Base-by-base conservation (phyloP, 2,113 vertebrate genomes). In the Mustela nigripes region DNA sequence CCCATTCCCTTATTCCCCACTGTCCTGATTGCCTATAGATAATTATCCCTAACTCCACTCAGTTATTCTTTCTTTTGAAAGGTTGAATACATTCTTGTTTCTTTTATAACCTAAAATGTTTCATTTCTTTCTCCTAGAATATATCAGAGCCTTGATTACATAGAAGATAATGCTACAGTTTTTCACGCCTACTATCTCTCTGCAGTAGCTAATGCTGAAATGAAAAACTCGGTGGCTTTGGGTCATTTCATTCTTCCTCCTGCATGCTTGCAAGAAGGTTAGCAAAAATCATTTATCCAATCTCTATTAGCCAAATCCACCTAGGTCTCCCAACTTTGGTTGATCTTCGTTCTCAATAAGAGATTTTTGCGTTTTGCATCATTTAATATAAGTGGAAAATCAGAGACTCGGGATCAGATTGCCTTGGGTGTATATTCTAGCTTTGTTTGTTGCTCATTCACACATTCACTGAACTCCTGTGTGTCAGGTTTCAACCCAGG, bases 171-270 rank as follows among this genome's bases (percentile, higher is more conserved):
- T 92, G 98, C 98, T 79, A 99, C 99, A 0, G 98, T 99, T 79
- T 99, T 99, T 85, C 99, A 99, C 88, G 97, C 99, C 81, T 18
- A 7, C 63, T 99, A 98, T 96, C 98, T 99, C 33, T 98, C 97
- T 0, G 97, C 86, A 0, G 98, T 98, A 87, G 98, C 89, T 0
- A 97, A 94, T 28, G 89, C 82, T 0, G 58, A 84, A 73, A 81
- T 65, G 0, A 98, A 98, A 91, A 74, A 80, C 1, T 78, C 97
- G 0, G 97, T 98, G 53, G 60, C 81, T 78, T 98, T 99, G 85
- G 99, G 99, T 33, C 98, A 99, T 73, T 99, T 99, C 0, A 1
- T 99, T 85, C 98, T 99, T 96, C 99, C 99, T 45, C 99, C 99
- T 1, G 96, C 97, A 50, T 98, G 98, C 91, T 90, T 99, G 83